phyloP scores from a whole-genome alignment of 2,888 invertebrate genomes.

The Cheilosia urbana region DNA sequence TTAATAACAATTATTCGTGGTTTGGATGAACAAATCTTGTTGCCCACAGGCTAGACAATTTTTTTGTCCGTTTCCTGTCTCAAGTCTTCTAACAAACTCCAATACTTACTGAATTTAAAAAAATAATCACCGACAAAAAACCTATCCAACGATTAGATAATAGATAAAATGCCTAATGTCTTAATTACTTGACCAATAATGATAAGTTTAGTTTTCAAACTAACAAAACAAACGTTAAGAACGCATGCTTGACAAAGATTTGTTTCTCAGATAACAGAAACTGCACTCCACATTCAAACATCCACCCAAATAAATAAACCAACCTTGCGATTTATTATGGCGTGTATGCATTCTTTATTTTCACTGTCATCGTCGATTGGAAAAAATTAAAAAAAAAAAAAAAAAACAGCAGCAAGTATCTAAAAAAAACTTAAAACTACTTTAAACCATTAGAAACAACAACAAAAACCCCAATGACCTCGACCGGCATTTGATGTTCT shows the following conservation, averaged over 20 bases:
- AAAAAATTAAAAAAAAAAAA: too few species aligned
- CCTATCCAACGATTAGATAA: slow-evolving; percentile 32
- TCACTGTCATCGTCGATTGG: neutral
- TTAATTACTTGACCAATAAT: neutral
- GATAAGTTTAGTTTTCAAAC: neutral
- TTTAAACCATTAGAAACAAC: slow-evolving; percentile 19
- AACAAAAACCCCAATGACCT: slow-evolving; percentile 53
- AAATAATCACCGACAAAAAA: neutral
- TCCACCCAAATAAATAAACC: neutral
- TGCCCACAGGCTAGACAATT: too few species aligned
- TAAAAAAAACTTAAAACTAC: neutral
- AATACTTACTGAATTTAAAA: neutral
- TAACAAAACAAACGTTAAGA: neutral
- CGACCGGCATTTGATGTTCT: slow-evolving; percentile 61
- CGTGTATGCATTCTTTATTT: slow-evolving; percentile 22
- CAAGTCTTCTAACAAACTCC: too few species aligned
- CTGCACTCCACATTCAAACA: neutral
- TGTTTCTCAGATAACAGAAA: slow-evolving; percentile 6
- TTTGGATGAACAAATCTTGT: too few species aligned
- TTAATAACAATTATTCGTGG: too few species aligned
- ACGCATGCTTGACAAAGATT: neutral
- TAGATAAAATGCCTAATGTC: neutral
- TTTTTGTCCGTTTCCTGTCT: too few species aligned
- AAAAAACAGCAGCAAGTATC: neutral
- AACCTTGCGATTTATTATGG: neutral